These are phyloP conservation scores for Torymus aiolomorphi DNA, from an alignment of 2,888 invertebrate genomes.

Conservation along the genomic window DNA sequence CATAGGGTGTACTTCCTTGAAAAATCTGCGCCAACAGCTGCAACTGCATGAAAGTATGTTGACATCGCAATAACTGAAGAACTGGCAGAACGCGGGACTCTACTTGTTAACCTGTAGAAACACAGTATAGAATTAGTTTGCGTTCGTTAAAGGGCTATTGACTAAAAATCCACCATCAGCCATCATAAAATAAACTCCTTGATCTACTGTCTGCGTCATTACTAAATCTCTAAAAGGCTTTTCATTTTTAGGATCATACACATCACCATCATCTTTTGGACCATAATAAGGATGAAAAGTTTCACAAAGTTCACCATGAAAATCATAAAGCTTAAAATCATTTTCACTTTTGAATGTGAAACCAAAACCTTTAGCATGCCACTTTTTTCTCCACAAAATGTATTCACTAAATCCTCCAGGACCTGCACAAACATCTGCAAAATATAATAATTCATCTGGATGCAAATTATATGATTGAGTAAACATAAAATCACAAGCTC, in stretches of 20 bases:
- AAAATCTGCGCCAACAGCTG: too few species aligned
- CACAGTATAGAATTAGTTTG: too few species aligned
- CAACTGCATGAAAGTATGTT: too few species aligned
- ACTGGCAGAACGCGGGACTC: too few species aligned
- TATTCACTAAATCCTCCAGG: conserved; percentile 98
- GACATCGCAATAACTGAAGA: too few species aligned
- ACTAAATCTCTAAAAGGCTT: conserved; percentile 90
- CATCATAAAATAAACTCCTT: conserved; percentile 97
- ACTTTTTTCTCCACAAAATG: conserved; percentile 89
- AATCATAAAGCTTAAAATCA: conserved; percentile 92
- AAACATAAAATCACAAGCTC: too few species aligned
- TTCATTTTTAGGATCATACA: too few species aligned
- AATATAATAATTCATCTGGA: conserved; percentile 83
- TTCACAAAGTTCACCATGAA: conserved; percentile 90
- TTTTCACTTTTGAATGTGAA: conserved; percentile 90
- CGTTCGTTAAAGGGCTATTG: too few species aligned
- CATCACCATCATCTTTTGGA: too few species aligned
- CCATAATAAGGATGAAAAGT: too few species aligned
- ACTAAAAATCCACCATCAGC: conserved; percentile 99
- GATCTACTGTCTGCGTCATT: conserved; percentile 82
- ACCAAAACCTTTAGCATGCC: conserved; percentile 96
- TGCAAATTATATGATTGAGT: conserved; percentile 80
- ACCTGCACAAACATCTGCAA: conserved; percentile 99
- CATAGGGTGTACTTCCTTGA: too few species aligned
- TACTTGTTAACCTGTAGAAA: too few species aligned